A percentile compares a stretch with the other conserved stretches of the same genome.
These are phyloP conservation scores for Lepidurus couesii DNA, from an alignment of 1,140 invertebrate species.

Conservation along the genomic window DNA sequence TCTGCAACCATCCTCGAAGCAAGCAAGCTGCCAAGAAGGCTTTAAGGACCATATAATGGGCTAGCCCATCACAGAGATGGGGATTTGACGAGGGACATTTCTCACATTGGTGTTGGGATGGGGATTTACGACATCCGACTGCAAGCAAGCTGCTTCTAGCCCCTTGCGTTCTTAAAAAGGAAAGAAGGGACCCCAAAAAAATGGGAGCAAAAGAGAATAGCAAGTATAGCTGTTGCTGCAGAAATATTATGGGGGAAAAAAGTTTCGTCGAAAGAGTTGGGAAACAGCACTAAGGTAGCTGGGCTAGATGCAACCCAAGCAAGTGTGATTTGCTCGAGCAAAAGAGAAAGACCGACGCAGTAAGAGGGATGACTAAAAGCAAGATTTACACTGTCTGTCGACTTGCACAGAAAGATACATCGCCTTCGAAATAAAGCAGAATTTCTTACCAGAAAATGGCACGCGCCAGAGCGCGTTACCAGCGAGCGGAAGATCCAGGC, in stretches of 20 bases:
- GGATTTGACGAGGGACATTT: constrained; percentile 19
- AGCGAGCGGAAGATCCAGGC: too few species aligned
- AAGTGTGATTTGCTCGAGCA: constrained; percentile 10
- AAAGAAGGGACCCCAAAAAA: neutral
- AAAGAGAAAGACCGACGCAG: constrained; percentile 7
- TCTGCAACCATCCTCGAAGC: neutral
- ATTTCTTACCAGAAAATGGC: neutral
- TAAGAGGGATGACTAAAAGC: neutral
- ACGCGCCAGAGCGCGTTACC: neutral
- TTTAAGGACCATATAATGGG: constrained; percentile 6
- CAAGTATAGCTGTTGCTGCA: constrained; percentile 8
- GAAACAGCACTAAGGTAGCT: neutral
- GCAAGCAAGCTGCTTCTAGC: constrained; percentile 17
- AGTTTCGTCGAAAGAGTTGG: neutral
- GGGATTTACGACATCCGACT: constrained; percentile 2
- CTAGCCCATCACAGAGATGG: constrained; percentile 1
- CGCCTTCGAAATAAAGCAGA: neutral
- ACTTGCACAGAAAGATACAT: constrained; percentile 8
- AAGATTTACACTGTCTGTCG: constrained; percentile 15
- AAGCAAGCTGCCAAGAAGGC: constrained; percentile 7
- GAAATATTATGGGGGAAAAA: neutral
- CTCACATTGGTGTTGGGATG: constrained; percentile 9
- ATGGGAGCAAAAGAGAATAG: neutral
- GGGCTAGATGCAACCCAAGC: constrained; percentile 2
- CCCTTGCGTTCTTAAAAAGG: neutral